Evolutionary conservation across 2,113 vertebrate genomes (phyloP), one percentile per base, ranked within the genome.

Genomic region (Nerophis ophidion): DNA sequence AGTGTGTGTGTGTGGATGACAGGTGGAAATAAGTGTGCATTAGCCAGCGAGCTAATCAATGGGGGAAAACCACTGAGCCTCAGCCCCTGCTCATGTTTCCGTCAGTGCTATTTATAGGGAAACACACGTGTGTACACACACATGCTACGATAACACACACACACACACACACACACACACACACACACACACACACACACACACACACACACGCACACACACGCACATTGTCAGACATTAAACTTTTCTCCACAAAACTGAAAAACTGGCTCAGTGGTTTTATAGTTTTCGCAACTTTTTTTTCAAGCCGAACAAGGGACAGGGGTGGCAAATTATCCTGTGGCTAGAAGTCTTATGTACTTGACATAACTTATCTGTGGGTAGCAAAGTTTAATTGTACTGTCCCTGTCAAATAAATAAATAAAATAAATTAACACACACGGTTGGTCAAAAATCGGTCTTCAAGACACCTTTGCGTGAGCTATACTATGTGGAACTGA

Each of bases 31-130:
- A 92, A 93, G 91, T 92, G 80, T 84, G 92, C 93, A 93, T 96
- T 95, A 95, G 93, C 89, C 87, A 87, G 84, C 90, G 90, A 90
- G 92, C 91, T 93, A 97, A 96, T 97, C 95, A 95, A 96, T 95
- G 90, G 88, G 40, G 91, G 93, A 97, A 87, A 96, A 95, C 92
- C 93, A 95, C 92, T 93, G 92, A 94, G 92, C 92, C 91, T 87
- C 89, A 89, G 60, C 33, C 91, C 89, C 91, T 91, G 75, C 78
- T 86, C 67, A 71, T 68, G 71, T 86, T 82, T 83, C 82, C 61
- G 66, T 75, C 69, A 80, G 36, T 5, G 33, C 80, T 86, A 84
- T 81, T 86, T 66, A 77, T 79, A 85, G 59, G 47, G 34, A 71
- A 74, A 70, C 63, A 69, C 58, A 65, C 55, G 56, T 61, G 60